Percentiles rank a stretch among this genome's conserved stretches.
These are phyloP conservation scores for Sycophila sp. DNA, from an alignment of 1,140 invertebrate genomes.

Conservation along the genomic window DNA sequence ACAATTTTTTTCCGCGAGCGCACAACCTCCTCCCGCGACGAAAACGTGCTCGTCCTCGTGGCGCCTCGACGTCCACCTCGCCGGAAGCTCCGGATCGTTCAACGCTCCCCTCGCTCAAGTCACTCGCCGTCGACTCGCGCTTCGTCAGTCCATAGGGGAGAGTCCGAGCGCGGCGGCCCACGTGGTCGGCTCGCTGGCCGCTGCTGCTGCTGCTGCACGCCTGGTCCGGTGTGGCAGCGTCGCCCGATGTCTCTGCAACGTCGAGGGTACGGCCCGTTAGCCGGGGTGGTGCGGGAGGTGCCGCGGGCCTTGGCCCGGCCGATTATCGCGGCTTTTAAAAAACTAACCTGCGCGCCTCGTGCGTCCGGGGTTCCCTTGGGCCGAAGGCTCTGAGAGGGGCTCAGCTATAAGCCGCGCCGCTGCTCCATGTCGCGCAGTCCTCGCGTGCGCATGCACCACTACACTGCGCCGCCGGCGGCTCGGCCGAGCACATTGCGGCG, in stretches of 20 bases:
- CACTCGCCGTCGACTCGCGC: constrained; percentile 15
- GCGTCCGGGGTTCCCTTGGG: background rate
- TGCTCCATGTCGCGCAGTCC: constrained; percentile 5
- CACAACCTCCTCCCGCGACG: background rate
- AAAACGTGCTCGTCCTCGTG: constrained; percentile 29
- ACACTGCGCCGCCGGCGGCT: background rate
- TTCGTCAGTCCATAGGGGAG: constrained; percentile 11
- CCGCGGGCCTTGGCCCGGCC: background rate
- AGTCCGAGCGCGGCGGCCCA: constrained; percentile 28
- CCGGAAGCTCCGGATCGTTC: background rate
- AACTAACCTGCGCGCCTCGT: constrained; percentile 15
- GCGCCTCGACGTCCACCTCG: constrained; percentile 1
- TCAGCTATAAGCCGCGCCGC: background rate
- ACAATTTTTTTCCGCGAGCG: constrained; percentile 21
- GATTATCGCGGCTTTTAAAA: too few species aligned
- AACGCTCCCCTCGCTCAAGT: background rate
- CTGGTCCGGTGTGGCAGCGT: constrained; percentile 1
- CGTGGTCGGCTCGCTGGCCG: constrained; percentile 37
- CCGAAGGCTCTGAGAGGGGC: too few species aligned
- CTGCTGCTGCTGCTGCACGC: background rate
- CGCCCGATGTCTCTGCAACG: background rate
- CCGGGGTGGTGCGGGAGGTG: background rate
- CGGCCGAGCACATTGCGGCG: background rate
- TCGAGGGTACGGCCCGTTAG: background rate
- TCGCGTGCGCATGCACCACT: background rate